Base-by-base conservation (phyloP, 1,140 invertebrate species). In the Aporrectodea caliginosa region DNA sequence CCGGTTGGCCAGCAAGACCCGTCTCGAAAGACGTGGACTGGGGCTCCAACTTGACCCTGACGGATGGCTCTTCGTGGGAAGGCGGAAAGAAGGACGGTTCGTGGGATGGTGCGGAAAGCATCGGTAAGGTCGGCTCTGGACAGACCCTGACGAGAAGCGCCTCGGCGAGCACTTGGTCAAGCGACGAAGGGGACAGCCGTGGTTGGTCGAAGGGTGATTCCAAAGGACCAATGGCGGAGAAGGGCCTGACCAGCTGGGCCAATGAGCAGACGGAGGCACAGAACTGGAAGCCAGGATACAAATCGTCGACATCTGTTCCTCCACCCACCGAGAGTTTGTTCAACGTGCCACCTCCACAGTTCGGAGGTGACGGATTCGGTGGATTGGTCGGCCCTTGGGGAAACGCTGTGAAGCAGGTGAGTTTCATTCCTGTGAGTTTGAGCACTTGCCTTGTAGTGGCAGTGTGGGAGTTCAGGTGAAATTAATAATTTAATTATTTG, bases 81-180 rank as follows among this genome's bases (percentile, higher is more conserved):
- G n/a, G n/a, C n/a, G n/a, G n/a, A n/a, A n/a, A n/a, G n/a, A n/a
- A n/a, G n/a, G n/a, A n/a, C n/a, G n/a, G n/a, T n/a, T n/a, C n/a
- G n/a, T n/a, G n/a, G n/a, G n/a, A n/a, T n/a, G n/a, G n/a, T n/a
- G n/a, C n/a, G n/a, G n/a, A n/a, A n/a, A n/a, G 12, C 80, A 84
- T 74, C 83, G 85, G 31, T n/a, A n/a, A n/a, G n/a, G n/a, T n/a
- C n/a, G 43, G 43, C 6, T 22, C 6, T 58, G 43, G 43, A 58
- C 43, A 6, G 22, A 58, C 43, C 43, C 43, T 58, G 6, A 58
- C 6, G 6, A 58, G 43, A 58, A 58, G 43, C 22, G 6, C 43
- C 43, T 58, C 43, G 6, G 43, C 43, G 43, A 58, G 43, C 22
- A 58, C 43, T 58, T 58, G 43, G 43, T 58, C 43, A 22, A 58